Percentiles rank a stretch among this genome's conserved stretches.
phyloP scores from a whole-genome alignment of 2,797 vertebrate species.

The Alectoris magna region DNA sequence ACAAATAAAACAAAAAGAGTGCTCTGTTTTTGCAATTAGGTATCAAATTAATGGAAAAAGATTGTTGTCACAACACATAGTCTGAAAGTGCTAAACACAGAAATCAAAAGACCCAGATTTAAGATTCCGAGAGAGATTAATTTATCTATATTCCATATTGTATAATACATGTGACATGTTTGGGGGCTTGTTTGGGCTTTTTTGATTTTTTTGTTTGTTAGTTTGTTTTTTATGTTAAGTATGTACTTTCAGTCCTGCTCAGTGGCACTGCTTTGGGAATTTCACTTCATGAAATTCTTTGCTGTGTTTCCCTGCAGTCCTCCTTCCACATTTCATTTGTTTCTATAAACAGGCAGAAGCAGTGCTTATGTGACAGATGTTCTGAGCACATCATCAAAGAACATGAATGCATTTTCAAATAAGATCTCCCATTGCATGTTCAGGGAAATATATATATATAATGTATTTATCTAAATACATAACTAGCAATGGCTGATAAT shows the following conservation, averaged over 20 bases:
- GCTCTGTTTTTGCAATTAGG: constrained; percentile 21
- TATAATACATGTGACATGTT: not conserved
- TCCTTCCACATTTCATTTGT: constrained; percentile 6
- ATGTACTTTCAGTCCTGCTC: not conserved
- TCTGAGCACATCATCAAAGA: not conserved
- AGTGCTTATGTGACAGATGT: not conserved
- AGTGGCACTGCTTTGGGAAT: not conserved
- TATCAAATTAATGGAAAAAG: constrained; percentile 22
- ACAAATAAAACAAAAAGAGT: constrained; percentile 43
- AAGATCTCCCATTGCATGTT: not conserved
- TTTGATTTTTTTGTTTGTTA: not conserved
- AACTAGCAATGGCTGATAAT: not conserved
- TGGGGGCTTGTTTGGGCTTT: not conserved
- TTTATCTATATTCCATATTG: not conserved
- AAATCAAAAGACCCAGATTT: constrained; percentile 12
- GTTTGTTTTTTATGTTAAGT: not conserved
- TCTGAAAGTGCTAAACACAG: constrained; percentile 23
- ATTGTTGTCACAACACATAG: not conserved
- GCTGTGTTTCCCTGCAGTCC: not conserved
- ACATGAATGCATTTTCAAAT: not conserved
- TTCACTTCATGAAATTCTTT: not conserved
- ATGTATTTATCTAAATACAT: constrained; percentile 14
- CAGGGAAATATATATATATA: not conserved
- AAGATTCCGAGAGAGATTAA: not conserved
- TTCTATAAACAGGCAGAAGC: not conserved